These are phyloP conservation scores for Paralichthys olivaceus DNA, from an alignment of 2,113 vertebrate genomes.

Conservation along the genomic window DNA sequence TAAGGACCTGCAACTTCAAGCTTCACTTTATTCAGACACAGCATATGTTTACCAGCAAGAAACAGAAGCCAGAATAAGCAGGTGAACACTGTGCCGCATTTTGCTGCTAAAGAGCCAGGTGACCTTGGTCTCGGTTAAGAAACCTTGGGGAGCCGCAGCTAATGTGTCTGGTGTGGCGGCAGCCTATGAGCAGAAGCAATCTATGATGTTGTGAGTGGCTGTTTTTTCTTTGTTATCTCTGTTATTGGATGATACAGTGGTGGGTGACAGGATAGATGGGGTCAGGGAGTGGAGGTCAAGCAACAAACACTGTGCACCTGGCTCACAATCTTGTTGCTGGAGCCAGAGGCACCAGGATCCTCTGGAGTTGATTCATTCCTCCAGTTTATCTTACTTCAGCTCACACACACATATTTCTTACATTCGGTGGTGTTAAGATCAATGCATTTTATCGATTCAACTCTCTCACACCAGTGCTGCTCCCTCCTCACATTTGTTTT, in stretches of 20 bases:
- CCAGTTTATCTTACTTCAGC: conserved; percentile 1
- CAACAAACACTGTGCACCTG: conserved; percentile 30
- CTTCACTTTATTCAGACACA: neutral
- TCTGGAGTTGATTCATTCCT: conserved; percentile 1
- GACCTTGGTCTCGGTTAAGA: conserved; percentile 2
- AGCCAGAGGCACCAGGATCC: neutral
- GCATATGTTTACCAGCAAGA: neutral
- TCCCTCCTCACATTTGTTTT: neutral
- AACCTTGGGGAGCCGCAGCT: neutral
- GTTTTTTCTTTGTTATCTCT: conserved; percentile 35
- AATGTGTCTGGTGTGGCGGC: conserved; percentile 17
- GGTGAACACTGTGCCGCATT: neutral
- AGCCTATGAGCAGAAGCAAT: conserved; percentile 35
- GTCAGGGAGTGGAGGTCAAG: conserved; percentile 47
- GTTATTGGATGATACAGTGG: conserved; percentile 36
- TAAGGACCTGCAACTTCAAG: neutral
- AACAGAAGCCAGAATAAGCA: neutral
- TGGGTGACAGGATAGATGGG: conserved; percentile 34
- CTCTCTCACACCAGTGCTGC: neutral
- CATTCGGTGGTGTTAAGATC: neutral
- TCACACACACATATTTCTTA: neutral
- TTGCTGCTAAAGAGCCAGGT: neutral
- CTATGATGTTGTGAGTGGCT: conserved; percentile 10
- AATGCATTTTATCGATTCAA: too few species aligned
- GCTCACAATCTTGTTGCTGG: neutral